Evolutionary conservation across 2,888 invertebrate genomes (phyloP), one percentile per base, ranked within the genome.

Genomic region (Drosophila meridionalis): DNA sequence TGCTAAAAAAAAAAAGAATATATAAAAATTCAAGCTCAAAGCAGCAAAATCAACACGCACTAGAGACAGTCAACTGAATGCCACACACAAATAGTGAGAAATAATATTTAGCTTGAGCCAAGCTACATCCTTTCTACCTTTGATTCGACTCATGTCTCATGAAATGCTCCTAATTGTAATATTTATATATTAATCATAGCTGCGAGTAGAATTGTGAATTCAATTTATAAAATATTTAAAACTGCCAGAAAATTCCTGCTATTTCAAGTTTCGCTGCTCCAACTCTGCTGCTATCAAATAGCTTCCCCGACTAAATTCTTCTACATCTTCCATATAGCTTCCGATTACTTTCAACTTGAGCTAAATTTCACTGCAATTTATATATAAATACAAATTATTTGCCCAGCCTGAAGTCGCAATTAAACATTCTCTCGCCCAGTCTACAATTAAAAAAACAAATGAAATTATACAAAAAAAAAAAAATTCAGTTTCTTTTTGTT

Each of bases 391-490:
- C 14, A 30, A 34, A 20, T 20, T 20, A 28, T 12, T 14, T 28
- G 36, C 55, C 58, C 20, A 3, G 34, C 11, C 50, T 8, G 20
- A 5, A 11, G 66, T 11, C 53, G 72, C 73, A 78, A 81, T 83
- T 75, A 61, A 73, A 28, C 45, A 60, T 60, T 72, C 43, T 36
- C 50, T n/a, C 55, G 65, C 58, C 62, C 57, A 69, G 78, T 67
- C 73, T 69, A 78, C 87, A 87, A 87, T 87, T 87, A 87, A 67
- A 70, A 53, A 45, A 55, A 55, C 53, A 45, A 48, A 64, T 61
- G 40, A 34, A 62, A 62, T 38, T 36, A 55, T 30, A 40, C 40
- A 32, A 20, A 40, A 47, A 38, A 52, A 52, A 20, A 20, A 20
- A 20, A 20, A 20, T 34, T 2, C 34, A 34, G 26, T n/a, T n/a